phyloP scores from a whole-genome alignment of 1,140 invertebrate species.

The Charaxes varanes region DNA sequence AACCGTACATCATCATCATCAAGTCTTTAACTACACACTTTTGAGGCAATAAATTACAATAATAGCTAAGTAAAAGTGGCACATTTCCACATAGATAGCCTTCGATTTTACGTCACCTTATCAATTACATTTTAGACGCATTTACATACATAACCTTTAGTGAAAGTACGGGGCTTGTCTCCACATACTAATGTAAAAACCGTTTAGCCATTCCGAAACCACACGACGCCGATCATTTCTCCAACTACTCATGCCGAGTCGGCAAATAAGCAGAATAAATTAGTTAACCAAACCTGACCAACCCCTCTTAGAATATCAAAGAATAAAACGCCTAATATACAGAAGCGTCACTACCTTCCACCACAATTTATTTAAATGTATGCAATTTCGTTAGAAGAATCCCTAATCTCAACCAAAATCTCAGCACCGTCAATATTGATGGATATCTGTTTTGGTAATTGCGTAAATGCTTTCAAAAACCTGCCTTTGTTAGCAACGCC shows the following conservation, averaged over 20 bases:
- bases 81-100: constrained; percentile 30
- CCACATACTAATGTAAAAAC: constrained; percentile 69
- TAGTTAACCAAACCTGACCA: constrained; percentile 52
- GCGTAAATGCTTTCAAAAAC: neutral
- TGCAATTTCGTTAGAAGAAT: neutral
- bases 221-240: constrained; percentile 58
- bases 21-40: neutral
- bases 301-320: constrained; percentile 46
- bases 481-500: neutral
- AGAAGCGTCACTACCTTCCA: constrained; percentile 10
- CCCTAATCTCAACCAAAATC: too few relatives aligned
- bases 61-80: constrained; percentile 17
- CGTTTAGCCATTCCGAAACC: constrained; percentile 64
- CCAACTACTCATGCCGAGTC: constrained; percentile 44
- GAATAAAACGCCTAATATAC: constrained; percentile 26
- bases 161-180: constrained; percentile 62
- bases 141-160: constrained; percentile 69
- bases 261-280: constrained; percentile 68
- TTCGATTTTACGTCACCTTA: constrained; percentile 56
- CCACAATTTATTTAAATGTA: neutral
- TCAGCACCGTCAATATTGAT: too few relatives aligned
- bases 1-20: too few relatives aligned
- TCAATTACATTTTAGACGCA: constrained; percentile 54
- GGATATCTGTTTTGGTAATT: neutral
- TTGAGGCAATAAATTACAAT: constrained; percentile 4